Conservation (phyloP, 2,797 vertebrate genomes). For the Lithobates pipiens region DNA sequence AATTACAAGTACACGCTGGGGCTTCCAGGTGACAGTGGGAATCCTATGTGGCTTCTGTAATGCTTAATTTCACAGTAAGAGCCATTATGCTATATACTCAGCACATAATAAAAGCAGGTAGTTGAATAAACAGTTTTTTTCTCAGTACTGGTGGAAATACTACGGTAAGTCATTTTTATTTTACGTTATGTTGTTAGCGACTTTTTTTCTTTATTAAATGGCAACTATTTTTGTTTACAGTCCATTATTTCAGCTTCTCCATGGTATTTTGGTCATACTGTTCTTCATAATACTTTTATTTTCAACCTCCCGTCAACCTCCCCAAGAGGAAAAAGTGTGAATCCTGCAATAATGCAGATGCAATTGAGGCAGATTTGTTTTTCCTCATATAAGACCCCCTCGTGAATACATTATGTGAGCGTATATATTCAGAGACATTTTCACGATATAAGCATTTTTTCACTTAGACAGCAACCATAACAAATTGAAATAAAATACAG, state of each 20-base stretch:
- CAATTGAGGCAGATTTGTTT: constrained; percentile 55
- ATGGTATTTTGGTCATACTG: neutral
- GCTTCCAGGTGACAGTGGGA: neutral
- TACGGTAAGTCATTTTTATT: neutral
- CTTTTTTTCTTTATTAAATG: neutral
- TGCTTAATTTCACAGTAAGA: neutral
- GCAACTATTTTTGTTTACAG: neutral
- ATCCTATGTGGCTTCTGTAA: neutral
- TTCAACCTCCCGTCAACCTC: constrained; percentile 62
- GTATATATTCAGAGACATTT: constrained; percentile 77
- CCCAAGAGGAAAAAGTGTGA: constrained; percentile 71
- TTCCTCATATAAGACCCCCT: constrained; percentile 56
- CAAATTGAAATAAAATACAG: constrained; percentile 83
- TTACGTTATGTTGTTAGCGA: neutral
- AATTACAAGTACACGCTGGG: neutral
- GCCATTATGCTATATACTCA: neutral
- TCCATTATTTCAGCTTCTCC: neutral
- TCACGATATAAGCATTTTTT: constrained; percentile 82
- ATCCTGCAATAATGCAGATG: constrained; percentile 57
- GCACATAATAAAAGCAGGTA: neutral
- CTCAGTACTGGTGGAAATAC: neutral
- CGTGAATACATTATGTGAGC: constrained; percentile 79
- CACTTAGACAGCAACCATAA: constrained; percentile 80
- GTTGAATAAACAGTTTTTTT: neutral
- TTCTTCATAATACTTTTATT: constrained; percentile 63